Evolutionary conservation across 2,113 vertebrate genomes (phyloP).

Genomic region (Pholis gunnellus): DNA sequence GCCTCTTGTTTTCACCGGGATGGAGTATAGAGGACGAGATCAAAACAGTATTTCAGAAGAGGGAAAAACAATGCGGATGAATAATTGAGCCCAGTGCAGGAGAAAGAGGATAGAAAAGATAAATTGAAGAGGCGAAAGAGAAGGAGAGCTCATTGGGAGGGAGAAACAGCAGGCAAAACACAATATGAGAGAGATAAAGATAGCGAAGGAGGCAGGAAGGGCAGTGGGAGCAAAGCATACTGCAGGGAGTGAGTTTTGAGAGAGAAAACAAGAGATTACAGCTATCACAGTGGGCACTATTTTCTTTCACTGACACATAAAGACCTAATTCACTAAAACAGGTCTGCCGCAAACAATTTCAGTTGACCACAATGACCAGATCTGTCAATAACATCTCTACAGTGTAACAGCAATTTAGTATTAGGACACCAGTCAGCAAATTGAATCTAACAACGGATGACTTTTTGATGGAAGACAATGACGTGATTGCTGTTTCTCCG

Average conservation of each 20-base stretch:
- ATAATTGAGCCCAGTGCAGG: constrained; percentile 38
- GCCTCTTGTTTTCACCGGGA: constrained; percentile 34
- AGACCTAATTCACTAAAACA: constrained; percentile 47
- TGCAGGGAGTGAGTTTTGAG: constrained; percentile 21
- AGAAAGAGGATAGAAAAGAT: constrained; percentile 53
- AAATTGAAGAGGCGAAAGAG: constrained; percentile 39
- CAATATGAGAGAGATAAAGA: constrained; percentile 49
- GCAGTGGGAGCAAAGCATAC: constrained; percentile 22
- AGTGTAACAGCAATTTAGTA: constrained; percentile 8
- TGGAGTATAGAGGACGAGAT: constrained; percentile 35
- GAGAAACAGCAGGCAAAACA: constrained; percentile 31
- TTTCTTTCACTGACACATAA: constrained; percentile 37
- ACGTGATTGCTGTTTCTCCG: constrained; percentile 1
- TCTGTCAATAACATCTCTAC: constrained; percentile 39
- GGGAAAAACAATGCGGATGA: constrained; percentile 36
- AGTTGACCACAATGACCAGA: constrained; percentile 30
- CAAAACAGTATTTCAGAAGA: constrained; percentile 52
- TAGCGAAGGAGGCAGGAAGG: constrained; percentile 31
- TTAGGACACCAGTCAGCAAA: constrained; percentile 40
- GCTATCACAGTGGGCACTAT: constrained; percentile 18
- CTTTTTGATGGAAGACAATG: constrained; percentile 5
- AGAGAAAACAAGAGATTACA: constrained; percentile 35
- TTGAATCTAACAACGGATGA: constrained; percentile 23
- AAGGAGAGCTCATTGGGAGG: constrained; percentile 28
- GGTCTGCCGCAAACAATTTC: constrained; percentile 25